Conservation (phyloP, 2,888 invertebrate genomes). For the Diadromus collaris region DNA sequence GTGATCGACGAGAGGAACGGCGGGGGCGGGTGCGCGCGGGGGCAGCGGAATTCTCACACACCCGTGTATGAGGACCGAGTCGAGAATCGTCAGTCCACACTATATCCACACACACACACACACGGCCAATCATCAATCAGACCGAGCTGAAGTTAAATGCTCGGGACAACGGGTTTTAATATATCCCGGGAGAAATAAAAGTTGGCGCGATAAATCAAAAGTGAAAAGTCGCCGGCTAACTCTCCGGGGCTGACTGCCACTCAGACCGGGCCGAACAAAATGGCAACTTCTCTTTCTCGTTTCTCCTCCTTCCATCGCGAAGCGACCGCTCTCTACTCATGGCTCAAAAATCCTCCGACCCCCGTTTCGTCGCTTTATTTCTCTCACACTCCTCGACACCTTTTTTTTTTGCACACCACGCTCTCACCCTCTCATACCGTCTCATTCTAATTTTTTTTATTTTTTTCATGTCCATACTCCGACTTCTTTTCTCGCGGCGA, state of each 20-base stretch:
- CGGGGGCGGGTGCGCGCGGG: background rate
- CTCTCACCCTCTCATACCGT: conserved; percentile 24
- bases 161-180: conserved; percentile 79
- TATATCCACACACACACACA: conserved; percentile 13
- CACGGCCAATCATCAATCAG: conserved; percentile 78
- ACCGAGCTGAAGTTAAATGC: conserved; percentile 77
- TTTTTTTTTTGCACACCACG: conserved; percentile 13
- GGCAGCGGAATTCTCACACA: conserved; percentile 4
- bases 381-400: conserved; percentile 13
- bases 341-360: conserved; percentile 47
- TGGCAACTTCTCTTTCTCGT: conserved; percentile 65
- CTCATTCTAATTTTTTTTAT: conserved; percentile 51
- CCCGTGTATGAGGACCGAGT: background rate
- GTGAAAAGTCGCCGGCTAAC: conserved; percentile 78
- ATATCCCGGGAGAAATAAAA: conserved; percentile 78
- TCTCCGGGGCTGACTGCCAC: conserved; percentile 70
- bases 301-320: conserved; percentile 43
- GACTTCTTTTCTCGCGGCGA: conserved; percentile 42
- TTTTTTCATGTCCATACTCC: conserved; percentile 52
- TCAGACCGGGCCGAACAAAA: conserved; percentile 70
- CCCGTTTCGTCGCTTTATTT: conserved; percentile 36
- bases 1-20: conserved; percentile 7
- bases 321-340: conserved; percentile 46
- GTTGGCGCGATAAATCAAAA: conserved; percentile 80
- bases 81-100: conserved; percentile 8